A percentile compares a stretch with the other conserved stretches of the same genome.
phyloP scores from a whole-genome alignment of 2,797 vertebrate genomes.

The Hypotaenidia philippensis region DNA sequence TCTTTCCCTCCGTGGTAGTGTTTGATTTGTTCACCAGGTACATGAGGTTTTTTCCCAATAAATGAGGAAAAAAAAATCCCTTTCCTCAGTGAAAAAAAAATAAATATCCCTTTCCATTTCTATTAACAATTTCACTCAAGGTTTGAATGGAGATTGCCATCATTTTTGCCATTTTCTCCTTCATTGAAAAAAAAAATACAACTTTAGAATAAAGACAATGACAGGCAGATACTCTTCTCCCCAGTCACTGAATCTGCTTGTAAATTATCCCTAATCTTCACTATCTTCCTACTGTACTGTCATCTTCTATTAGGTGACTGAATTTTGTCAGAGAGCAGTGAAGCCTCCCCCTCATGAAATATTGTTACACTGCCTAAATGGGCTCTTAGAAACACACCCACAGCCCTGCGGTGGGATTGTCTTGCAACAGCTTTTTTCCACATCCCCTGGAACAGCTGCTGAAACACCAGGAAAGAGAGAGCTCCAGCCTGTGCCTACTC shows the following conservation, averaged over 20 bases:
- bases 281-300: neutral
- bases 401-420: neutral
- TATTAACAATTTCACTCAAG: neutral
- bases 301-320: fast-evolving
- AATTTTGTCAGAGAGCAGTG: neutral
- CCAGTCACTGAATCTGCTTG: neutral
- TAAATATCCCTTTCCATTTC: neutral
- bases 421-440: neutral
- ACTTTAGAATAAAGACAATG: neutral
- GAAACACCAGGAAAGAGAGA: neutral
- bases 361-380: neutral
- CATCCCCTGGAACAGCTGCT: neutral
- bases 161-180: neutral
- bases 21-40: neutral
- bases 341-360: fast-evolving
- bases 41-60: neutral
- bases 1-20: neutral
- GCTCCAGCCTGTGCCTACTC: neutral
- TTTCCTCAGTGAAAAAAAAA: neutral
- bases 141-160: neutral
- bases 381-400: neutral
- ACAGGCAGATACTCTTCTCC: neutral
- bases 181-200: neutral
- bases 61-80: neutral
- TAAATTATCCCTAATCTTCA: neutral